These are phyloP conservation scores for Sinella curviseta DNA, from an alignment of 1,140 invertebrate species.

Conservation along the genomic window DNA sequence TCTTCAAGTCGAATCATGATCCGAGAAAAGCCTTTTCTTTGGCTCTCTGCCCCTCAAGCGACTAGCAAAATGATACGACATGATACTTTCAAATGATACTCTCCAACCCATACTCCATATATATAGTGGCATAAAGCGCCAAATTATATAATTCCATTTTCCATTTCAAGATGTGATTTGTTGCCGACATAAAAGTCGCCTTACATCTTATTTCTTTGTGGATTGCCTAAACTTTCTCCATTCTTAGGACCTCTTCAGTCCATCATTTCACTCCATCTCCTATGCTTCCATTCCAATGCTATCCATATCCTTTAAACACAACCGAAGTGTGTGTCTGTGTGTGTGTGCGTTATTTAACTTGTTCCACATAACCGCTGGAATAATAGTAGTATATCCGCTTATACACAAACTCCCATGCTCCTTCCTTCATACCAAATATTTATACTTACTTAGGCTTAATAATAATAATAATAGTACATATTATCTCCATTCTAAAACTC, in stretches of 20 bases:
- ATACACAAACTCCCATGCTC: neutral
- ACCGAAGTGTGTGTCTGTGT: neutral
- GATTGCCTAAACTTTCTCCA: conserved; percentile 50
- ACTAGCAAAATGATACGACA: conserved; percentile 44
- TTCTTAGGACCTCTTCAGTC: conserved; percentile 49
- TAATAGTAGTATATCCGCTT: too few species aligned
- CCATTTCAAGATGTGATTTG: conserved; percentile 50
- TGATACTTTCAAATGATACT: conserved; percentile 45
- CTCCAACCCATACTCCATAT: conserved; percentile 42
- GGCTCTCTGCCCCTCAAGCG: conserved; percentile 29
- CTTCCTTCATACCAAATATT: too few species aligned
- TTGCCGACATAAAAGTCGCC: conserved; percentile 50
- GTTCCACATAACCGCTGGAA: too few species aligned
- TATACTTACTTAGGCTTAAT: too few species aligned
- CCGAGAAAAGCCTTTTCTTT: conserved; percentile 28
- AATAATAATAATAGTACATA: too few species aligned
- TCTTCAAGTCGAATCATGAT: conserved; percentile 17
- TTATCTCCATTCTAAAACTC: too few species aligned
- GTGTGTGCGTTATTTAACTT: neutral
- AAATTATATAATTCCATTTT: conserved; percentile 51
- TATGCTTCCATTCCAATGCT: conserved; percentile 3
- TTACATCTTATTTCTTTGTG: conserved; percentile 50
- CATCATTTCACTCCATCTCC: conserved; percentile 48
- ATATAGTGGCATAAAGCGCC: conserved; percentile 44
- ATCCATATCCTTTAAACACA: neutral